A percentile compares a stretch with the other conserved stretches of the same genome.
phyloP scores from a whole-genome alignment of 2,113 vertebrate species.

The Mastomys coucha region DNA sequence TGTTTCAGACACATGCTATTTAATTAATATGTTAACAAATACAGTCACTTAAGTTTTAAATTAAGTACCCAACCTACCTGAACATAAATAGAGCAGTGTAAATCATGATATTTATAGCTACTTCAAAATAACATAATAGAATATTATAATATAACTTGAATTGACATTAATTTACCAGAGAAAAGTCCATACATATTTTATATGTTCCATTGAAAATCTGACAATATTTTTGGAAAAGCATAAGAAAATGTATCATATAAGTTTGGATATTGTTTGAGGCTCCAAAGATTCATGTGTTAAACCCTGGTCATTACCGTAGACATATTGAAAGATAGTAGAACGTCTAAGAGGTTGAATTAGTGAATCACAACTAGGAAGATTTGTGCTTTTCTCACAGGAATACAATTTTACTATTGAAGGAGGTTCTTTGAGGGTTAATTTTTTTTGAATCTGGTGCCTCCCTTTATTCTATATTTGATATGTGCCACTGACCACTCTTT shows the following conservation, averaged over 20 bases:
- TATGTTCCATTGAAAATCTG: neutral
- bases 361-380: neutral
- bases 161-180: neutral
- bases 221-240: neutral
- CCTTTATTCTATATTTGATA: neutral
- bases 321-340: neutral
- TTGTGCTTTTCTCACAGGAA: neutral
- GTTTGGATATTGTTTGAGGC: neutral
- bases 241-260: neutral
- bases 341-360: neutral
- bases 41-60: neutral
- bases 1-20: neutral
- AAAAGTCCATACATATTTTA: neutral
- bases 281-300: neutral
- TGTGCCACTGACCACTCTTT: neutral
- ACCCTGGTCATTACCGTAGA: neutral
- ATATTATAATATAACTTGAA: neutral
- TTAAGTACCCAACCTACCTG: neutral
- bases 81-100: neutral
- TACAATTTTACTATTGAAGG: neutral
- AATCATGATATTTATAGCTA: neutral
- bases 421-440: neutral
- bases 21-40: slow-evolving; percentile 1
- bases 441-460: neutral
- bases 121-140: neutral